Percentiles rank a stretch among this genome's conserved stretches.
phyloP scores from a whole-genome alignment of 2,888 invertebrate genomes.

The Dicyrtomina minuta region DNA sequence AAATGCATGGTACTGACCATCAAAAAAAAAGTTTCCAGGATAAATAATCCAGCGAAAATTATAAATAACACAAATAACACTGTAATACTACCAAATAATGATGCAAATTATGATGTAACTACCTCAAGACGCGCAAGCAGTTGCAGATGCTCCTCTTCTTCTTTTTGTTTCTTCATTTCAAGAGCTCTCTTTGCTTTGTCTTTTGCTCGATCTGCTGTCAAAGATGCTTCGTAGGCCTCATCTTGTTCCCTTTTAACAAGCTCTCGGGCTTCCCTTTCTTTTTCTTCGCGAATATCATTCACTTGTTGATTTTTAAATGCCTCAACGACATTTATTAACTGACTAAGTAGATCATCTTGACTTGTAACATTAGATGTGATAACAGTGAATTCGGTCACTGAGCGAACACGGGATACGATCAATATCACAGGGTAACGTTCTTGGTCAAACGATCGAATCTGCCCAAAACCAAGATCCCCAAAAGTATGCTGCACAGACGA shows the following conservation, averaged over 20 bases:
- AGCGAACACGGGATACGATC: slow-evolving; percentile 82
- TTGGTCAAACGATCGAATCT: slow-evolving; percentile 79
- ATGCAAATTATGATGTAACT: too few species aligned
- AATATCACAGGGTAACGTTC: slow-evolving; percentile 86
- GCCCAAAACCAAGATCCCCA: slow-evolving; percentile 79
- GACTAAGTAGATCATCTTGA: slow-evolving; percentile 77
- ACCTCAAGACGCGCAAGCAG: slow-evolving; percentile 70
- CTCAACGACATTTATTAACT: slow-evolving; percentile 83
- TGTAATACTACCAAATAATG: too few species aligned
- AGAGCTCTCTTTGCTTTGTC: slow-evolving; percentile 80
- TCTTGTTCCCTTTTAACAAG: slow-evolving; percentile 90
- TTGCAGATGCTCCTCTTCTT: slow-evolving; percentile 61
- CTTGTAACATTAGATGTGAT: slow-evolving; percentile 63
- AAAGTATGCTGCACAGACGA: slow-evolving; percentile 73
- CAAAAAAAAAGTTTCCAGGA: too few species aligned
- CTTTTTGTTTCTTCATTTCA: slow-evolving; percentile 64
- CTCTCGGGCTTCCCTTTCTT: slow-evolving; percentile 84
- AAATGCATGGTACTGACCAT: too few species aligned
- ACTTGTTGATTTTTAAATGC: slow-evolving; percentile 75
- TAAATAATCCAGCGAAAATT: too few species aligned
- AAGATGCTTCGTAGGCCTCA: slow-evolving; percentile 84
- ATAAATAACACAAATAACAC: too few species aligned
- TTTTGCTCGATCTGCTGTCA: slow-evolving; percentile 84
- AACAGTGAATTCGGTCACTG: slow-evolving; percentile 69
- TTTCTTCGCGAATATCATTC: slow-evolving; percentile 77